Conservation (phyloP, 2,888 invertebrate genomes). For the Polyommatus icarus region DNA sequence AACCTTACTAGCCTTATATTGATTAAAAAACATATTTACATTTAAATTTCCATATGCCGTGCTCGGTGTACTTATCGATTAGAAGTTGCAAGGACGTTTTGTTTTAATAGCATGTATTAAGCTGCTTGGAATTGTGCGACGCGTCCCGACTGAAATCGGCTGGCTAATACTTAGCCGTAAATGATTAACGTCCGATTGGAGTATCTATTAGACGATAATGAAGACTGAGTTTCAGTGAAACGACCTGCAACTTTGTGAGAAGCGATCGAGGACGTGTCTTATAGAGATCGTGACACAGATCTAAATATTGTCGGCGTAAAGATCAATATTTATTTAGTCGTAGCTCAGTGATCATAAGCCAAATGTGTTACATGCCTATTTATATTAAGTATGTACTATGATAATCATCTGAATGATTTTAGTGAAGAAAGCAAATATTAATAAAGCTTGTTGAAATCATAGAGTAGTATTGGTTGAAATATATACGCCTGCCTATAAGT, state of each 20-base stretch:
- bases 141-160: slow-evolving; percentile 35
- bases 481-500: neutral
- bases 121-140: slow-evolving; percentile 39
- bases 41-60: slow-evolving; percentile 74
- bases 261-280: slow-evolving; percentile 6
- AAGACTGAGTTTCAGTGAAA: slow-evolving; percentile 34
- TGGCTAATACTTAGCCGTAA: slow-evolving; percentile 40
- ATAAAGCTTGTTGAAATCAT: neutral
- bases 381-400: neutral
- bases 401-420: neutral
- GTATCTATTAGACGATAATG: slow-evolving; percentile 34
- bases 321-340: slow-evolving; percentile 8
- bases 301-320: slow-evolving; percentile 16
- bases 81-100: slow-evolving; percentile 49
- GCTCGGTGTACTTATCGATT: slow-evolving; percentile 73
- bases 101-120: slow-evolving; percentile 42
- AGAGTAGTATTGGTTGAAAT: too few species aligned
- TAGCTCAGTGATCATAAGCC: neutral
- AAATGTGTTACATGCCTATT: neutral
- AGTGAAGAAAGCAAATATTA: neutral
- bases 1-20: slow-evolving; percentile 59
- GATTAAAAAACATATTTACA: slow-evolving; percentile 75
- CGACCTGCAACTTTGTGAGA: slow-evolving; percentile 31
- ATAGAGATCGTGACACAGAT: slow-evolving; percentile 18
- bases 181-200: slow-evolving; percentile 42